Evolutionary conservation across 2,797 vertebrate genomes (phyloP), one percentile per base, ranked within the genome.

Genomic region (Clarias platycephalus): DNA sequence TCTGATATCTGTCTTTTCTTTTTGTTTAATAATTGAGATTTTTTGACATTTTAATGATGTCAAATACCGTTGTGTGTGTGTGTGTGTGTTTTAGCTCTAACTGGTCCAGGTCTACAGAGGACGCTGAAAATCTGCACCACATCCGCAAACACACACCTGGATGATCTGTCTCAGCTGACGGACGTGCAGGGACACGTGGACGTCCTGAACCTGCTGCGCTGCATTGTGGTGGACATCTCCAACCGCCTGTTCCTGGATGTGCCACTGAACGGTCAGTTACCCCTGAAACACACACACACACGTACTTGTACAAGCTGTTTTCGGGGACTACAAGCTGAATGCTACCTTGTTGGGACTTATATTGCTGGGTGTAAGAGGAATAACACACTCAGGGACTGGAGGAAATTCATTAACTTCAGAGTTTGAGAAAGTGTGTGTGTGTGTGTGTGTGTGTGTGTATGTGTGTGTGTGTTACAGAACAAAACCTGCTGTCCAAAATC

Each of bases 231-330:
- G 2, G 95, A 99, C 92, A 95, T 97, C 20, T 97, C 97, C 71
- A 99, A 99, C 90, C 91, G 90, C 31, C 95, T 98, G 2, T 99
- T 99, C 88, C 95, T 99, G 0, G 92, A 91, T 8, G 95, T 98
- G 3, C 96, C 97, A 8, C 37, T 98, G n/a, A 93, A 98, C 0
- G 98, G 97, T 99, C 68, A 34, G 64, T 24, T 18, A 57, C 44
- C 26, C 60, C 67, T 68, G 9, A 26, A 68, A 79, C 58, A 64
- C 40, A 55, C 44, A 55, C 10, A 55, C 72, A 57, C 72, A 55
- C 22, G 12, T 1, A 76, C 4, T 31, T 24, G 24, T 24, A 62
- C 58, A 60, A 9, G 37, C 4, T 37, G 5, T 44, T 44, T 44
- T 8, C 40, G 7, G 40, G 40, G 40, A 44, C 40, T 44, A 40